A percentile compares a stretch with the other conserved stretches of the same genome.
phyloP scores from a whole-genome alignment of 2,113 vertebrate genomes.

The Lepus americanus region DNA sequence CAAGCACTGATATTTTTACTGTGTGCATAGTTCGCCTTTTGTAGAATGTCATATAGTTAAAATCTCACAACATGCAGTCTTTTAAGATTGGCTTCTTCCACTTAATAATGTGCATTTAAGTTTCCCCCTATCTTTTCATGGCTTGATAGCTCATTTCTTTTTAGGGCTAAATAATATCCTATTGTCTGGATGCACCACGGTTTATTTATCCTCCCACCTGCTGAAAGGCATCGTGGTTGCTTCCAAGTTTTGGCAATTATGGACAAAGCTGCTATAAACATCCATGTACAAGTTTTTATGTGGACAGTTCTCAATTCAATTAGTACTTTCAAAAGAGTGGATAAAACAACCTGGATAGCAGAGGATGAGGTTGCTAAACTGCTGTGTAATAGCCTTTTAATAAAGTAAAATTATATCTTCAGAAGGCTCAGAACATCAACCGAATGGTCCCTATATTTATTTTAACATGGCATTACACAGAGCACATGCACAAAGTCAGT shows the following conservation, averaged over 20 bases:
- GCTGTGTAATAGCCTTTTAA: neutral
- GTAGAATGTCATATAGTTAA: neutral
- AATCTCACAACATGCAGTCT: neutral
- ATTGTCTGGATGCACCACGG: neutral
- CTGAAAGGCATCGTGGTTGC: neutral
- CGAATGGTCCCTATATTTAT: neutral
- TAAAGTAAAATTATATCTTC: slow-evolving; percentile 26
- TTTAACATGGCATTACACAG: neutral
- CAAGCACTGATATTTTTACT: neutral
- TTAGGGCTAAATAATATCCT: neutral
- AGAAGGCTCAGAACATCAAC: neutral
- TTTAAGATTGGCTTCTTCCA: neutral
- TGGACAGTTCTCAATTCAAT: neutral
- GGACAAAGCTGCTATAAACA: neutral
- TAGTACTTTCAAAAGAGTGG: neutral
- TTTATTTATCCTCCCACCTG: neutral
- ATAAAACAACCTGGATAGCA: neutral
- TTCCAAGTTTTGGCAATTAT: neutral
- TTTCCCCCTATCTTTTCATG: neutral
- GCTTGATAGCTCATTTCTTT: neutral
- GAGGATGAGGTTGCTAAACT: neutral
- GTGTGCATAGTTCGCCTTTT: neutral
- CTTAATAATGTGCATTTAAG: neutral
- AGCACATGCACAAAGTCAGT: slow-evolving; percentile 58
- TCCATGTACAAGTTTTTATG: neutral